Base-by-base conservation (phyloP, 2,888 invertebrate genomes). In the Caenorhabditis doughertyi region DNA sequence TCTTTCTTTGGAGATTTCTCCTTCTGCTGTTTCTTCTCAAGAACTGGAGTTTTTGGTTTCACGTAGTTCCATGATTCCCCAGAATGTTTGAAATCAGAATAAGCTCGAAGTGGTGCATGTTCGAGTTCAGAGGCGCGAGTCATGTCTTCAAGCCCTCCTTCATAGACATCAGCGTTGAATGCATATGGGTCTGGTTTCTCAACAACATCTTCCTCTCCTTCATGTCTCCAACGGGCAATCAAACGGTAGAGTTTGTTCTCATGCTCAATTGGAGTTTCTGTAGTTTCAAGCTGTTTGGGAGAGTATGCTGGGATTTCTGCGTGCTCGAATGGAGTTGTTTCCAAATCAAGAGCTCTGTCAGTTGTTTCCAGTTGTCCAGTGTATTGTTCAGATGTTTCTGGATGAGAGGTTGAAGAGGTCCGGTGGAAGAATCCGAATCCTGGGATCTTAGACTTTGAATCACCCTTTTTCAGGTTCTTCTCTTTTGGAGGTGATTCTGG, bases 101-200 rank as follows among this genome's bases (percentile, higher is more conserved):
- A 73, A 51, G 82, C 77, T 11, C 32, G 42, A n/a, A 85, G 62
- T 7, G 83, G 76, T 23, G 73, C 16, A 2, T 72, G 65, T 11
- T 76, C 80, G 16, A 84, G 77, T 53, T 84, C 83, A 21, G 25
- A 29, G 2, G 51, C 23, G 11, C 32, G 68, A 42, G n/a, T n/a
- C 16, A 64, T 64, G 16, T 73, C 73, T 21, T 81, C 84, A 2
- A 73, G 49, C 21, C 68, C 70, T 29, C 84, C 84, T 21, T 79
- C 72, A 58, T 82, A 82, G 29, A 53, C 35, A 13, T 35, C 47
- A 2, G 72, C 32, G 21, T 35, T 39, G 18, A 81, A 65, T 5
- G 65, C 62, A 53, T 83, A 82, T 9, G 71, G 21, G 11, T 82
- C 79, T 21, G 71, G 70, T 16, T 67, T 76, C 16, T 70, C 62